Base-by-base conservation (phyloP, 2,888 invertebrate genomes). In the Venusia cambrica region DNA sequence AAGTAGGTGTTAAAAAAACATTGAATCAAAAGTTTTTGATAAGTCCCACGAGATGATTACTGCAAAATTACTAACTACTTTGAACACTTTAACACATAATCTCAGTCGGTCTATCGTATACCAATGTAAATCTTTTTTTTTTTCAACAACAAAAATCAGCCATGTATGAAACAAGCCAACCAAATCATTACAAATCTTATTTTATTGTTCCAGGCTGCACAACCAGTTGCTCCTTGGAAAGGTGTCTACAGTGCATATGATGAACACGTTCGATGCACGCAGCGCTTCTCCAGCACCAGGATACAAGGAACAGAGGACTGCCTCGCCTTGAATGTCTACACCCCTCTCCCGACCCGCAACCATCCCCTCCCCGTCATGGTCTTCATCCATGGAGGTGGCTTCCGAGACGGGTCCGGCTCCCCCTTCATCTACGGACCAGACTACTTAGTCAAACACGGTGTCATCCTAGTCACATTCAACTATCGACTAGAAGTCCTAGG, bases 371-470 rank as follows among this genome's bases (percentile, higher is more conserved):
- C 85, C 2, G 85, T 87, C 14, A 84, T 87, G 79, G 72, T 84
- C 1, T 85, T 75, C 48, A 73, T 87, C 43, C 85, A 87, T 19
- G 85, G 85, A 6, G 85, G 85, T 7, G 85, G 84, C 0, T 87
- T 76, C 44, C 53, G 78, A 10, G 78, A 78, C 10, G 85, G 85
- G 0, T 84, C 84, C 0, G 73, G 73, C 1, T 71, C 77, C 0
- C 73, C 75, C 1, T 66, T 72, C 15, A 36, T 85, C 4, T 85
- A 85, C 29, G 83, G 84, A 5, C 78, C 85, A 0, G 69, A 79
- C 16, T 74, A 75, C 37, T 51, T 87, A 8, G 44, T 78, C 1
- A 62, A 55, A 37, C 70, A 83, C 41, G 73, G 57, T 12, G 71
- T 87, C 0, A 70, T 85, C 8, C 59, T 87, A 16, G 79, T 87